Conservation (phyloP, 1,140 invertebrate genomes). For the Drosophila subobscura region DNA sequence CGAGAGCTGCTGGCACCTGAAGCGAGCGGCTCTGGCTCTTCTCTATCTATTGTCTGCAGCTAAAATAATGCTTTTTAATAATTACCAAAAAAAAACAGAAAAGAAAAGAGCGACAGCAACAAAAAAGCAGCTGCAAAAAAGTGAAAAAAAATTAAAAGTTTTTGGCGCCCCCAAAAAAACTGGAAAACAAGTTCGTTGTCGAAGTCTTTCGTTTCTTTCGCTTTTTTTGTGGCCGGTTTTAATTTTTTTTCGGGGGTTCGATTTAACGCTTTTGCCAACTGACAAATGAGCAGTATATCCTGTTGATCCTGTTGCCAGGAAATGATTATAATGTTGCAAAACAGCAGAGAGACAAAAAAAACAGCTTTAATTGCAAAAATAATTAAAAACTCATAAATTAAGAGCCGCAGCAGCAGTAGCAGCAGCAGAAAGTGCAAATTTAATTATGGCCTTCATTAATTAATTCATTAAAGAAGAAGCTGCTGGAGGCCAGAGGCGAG, state of each 20-base stretch:
- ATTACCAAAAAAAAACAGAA: constrained; percentile 50
- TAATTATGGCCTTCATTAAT: constrained; percentile 75
- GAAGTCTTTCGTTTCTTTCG: constrained; percentile 66
- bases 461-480: constrained; percentile 67
- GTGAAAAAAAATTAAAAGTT: constrained; percentile 39
- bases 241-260: constrained; percentile 39
- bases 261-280: constrained; percentile 66
- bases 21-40: constrained; percentile 12
- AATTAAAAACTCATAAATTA: constrained; percentile 82
- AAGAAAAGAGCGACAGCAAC: constrained; percentile 3
- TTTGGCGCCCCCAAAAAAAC: constrained; percentile 46
- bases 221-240: constrained; percentile 5
- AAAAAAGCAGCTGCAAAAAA: constrained; percentile 69
- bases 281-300: constrained; percentile 80
- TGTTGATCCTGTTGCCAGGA: constrained; percentile 73
- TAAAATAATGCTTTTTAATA: constrained; percentile 65
- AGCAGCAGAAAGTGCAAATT: constrained; percentile 68
- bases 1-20: constrained; percentile 49
- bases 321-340: constrained; percentile 67
- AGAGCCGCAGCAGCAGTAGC: constrained; percentile 16
- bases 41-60: constrained; percentile 53
- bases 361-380: constrained; percentile 74
- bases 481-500: constrained; percentile 6
- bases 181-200: constrained; percentile 72
- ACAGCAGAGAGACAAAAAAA: constrained; percentile 29